Percentiles rank a stretch among this genome's conserved stretches.
Conservation (phyloP, 2,113 vertebrate species). For the Coreoperca whiteheadi region DNA sequence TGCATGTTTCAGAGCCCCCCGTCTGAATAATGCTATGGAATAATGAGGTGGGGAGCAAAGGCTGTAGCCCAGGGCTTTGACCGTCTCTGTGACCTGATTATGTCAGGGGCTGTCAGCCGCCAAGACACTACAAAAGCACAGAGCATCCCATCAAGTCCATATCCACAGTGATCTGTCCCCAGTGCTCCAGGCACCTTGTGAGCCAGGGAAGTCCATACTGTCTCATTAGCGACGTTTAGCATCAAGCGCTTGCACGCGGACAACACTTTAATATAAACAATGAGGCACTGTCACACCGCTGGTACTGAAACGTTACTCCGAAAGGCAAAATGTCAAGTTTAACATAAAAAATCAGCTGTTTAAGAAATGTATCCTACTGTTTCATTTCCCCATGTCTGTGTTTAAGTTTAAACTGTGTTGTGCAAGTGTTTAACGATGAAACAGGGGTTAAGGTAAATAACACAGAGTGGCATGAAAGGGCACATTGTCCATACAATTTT, state of each 20-base stretch:
- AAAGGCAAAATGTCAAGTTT: background rate
- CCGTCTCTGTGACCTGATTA: constrained; percentile 92
- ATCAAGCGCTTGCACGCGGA: constrained; percentile 77
- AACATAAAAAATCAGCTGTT: constrained; percentile 19
- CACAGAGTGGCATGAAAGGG: constrained; percentile 91
- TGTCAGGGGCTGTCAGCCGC: constrained; percentile 89
- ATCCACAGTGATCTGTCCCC: constrained; percentile 85
- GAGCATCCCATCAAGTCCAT: constrained; percentile 88
- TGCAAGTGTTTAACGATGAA: constrained; percentile 89
- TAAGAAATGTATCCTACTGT: background rate
- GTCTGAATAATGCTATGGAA: constrained; percentile 87
- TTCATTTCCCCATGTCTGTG: constrained; percentile 22
- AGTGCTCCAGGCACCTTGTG: constrained; percentile 84
- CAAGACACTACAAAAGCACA: constrained; percentile 89
- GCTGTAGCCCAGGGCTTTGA: constrained; percentile 89
- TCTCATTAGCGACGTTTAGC: constrained; percentile 89
- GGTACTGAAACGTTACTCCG: constrained; percentile 11
- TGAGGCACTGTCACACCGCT: constrained; percentile 31
- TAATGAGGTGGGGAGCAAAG: constrained; percentile 88
- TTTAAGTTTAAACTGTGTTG: constrained; percentile 27
- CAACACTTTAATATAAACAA: constrained; percentile 38
- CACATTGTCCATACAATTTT: constrained; percentile 91
- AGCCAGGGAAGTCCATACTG: constrained; percentile 86
- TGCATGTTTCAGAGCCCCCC: constrained; percentile 84
- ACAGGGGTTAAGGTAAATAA: constrained; percentile 93